Base-by-base conservation (phyloP, 1,140 invertebrate species). In the Drosophila lacteicornis region DNA sequence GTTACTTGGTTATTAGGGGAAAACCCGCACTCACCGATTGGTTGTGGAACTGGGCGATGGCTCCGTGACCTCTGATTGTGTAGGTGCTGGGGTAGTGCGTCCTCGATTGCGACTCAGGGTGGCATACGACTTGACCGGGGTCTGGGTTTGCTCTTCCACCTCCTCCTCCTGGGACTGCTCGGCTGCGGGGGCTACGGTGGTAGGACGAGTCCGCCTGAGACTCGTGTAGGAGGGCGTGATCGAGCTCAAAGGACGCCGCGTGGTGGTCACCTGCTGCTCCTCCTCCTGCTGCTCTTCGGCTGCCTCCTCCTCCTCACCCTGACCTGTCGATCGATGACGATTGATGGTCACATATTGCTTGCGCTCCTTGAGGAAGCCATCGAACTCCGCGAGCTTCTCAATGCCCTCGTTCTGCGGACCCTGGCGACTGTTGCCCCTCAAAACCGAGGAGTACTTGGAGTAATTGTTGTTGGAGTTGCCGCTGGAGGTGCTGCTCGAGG, bases 341-440 rank as follows among this genome's bases (percentile, higher is more conserved):
- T 94, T 94, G 33, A 95, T 94, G 43, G 94, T 94, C 40, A 94
- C 94, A 79, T 94, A 95, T 56, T 91, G 78, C 38, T 93, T 93
- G 53, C 91, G 92, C 15, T 93, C 92, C 55, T 88, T 91, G 0
- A 93, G 38, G 27, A 94, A 92, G 63, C 91, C 94, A 70, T 94
- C 94, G 9, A 94, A 93, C 83, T 95, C 94, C 0, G 93, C 82
- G 5, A 94, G 65, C 50, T 94, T 93, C 15, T 94, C 94, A 2
- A 96, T 80, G 0, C 96, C 96, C 58, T 95, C 95, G 79, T 96
- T 96, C 78, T 97, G 96, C 0, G 96, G 95, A 38, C 95, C 95
- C 46, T 94, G 83, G n/a, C 95, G 93, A 74, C 95, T 95, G 79
- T 95, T 95, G 56, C 94, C 93, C 8, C 93, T 82, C 61, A 93